Conservation (phyloP, 2,113 vertebrate species). For the Cyprinodon brontotheroides region DNA sequence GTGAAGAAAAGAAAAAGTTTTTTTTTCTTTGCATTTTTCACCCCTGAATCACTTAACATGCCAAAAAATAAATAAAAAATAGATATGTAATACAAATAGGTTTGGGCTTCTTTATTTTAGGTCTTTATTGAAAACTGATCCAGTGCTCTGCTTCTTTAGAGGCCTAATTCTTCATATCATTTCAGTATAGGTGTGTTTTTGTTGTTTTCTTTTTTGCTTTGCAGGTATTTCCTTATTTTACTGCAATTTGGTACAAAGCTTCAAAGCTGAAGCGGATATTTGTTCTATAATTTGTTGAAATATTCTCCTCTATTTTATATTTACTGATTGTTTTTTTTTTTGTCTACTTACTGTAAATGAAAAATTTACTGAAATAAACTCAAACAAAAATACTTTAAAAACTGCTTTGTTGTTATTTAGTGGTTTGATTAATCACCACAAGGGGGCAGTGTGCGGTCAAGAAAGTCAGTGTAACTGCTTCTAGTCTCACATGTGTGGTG, state of each 20-base stretch:
- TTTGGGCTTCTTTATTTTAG: no score
- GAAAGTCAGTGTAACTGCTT: no score
- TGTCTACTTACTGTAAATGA: not conserved
- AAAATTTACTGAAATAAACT: not conserved
- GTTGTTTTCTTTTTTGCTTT: no score
- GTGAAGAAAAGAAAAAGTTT: no score
- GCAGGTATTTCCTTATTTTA: no score
- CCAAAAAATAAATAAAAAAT: no score
- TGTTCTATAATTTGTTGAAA: not conserved
- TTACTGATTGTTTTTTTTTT: not conserved
- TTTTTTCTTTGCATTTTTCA: no score
- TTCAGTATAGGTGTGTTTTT: not conserved
- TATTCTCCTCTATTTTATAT: constrained; percentile 2
- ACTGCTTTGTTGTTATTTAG: not conserved
- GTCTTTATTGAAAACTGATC: not conserved
- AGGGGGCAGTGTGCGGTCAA: constrained; percentile 51
- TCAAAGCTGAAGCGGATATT: not conserved
- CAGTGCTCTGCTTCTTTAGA: not conserved
- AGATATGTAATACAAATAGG: no score
- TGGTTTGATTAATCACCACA: constrained; percentile 7
- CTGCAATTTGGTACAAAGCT: not conserved
- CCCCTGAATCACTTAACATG: no score
- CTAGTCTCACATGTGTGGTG: no score
- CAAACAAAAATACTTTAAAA: not conserved
- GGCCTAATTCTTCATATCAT: not conserved